Evolutionary conservation across 2,113 vertebrate species (phyloP).

Genomic region (Muntiacus reevesi): DNA sequence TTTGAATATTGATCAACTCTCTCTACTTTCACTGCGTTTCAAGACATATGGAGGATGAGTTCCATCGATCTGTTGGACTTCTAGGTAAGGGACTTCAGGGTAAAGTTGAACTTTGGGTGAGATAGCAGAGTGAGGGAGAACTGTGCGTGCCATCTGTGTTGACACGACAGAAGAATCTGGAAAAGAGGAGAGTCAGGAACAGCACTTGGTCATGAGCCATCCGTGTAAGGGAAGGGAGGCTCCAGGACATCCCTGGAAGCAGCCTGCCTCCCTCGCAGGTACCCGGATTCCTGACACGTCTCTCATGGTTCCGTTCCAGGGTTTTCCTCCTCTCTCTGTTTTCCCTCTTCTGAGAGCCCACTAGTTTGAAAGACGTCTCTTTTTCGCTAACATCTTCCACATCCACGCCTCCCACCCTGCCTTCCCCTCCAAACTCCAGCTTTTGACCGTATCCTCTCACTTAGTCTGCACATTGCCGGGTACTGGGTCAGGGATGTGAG

Average conservation of each 20-base stretch:
- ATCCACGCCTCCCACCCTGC: not conserved
- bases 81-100: not conserved
- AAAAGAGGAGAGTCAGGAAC: not conserved
- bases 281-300: not conserved
- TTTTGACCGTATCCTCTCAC: not conserved
- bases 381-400: not conserved
- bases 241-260: not conserved
- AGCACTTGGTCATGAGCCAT: not conserved
- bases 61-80: not conserved
- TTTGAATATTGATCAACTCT: not conserved
- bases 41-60: not conserved
- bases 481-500: not conserved
- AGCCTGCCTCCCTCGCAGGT: not conserved
- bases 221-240: not conserved
- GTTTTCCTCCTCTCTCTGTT: not conserved
- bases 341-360: not conserved
- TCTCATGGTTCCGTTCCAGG: not conserved
- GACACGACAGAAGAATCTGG: not conserved
- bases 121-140: not conserved
- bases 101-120: not conserved
- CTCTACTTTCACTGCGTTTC: not conserved
- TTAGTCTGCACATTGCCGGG: not conserved
- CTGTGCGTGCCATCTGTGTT: not conserved
- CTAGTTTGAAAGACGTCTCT: not conserved
- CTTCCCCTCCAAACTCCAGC: not conserved